Conservation (phyloP, 2,888 invertebrate species). For the Barypeithes pellucidus region DNA sequence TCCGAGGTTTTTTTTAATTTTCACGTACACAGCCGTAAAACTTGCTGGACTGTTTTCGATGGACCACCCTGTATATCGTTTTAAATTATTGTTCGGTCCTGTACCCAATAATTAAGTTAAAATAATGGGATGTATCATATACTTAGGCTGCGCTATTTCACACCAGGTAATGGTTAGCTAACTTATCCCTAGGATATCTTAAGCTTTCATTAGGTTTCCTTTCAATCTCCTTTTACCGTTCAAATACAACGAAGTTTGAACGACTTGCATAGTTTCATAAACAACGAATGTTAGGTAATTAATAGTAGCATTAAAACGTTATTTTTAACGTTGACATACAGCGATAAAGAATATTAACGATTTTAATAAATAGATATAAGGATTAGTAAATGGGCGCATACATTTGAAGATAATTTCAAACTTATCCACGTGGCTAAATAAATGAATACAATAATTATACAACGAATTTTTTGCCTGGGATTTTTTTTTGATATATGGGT, state of each 20-base stretch:
- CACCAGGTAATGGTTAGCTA: slow-evolving; percentile 58
- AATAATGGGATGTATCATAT: slow-evolving; percentile 52
- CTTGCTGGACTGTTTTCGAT: too few species aligned
- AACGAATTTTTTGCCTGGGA: not conserved
- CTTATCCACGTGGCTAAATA: not conserved
- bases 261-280: slow-evolving; percentile 70
- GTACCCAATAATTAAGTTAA: not conserved
- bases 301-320: slow-evolving; percentile 37
- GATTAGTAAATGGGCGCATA: not conserved
- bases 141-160: slow-evolving; percentile 51
- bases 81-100: slow-evolving; percentile 14
- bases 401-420: not conserved
- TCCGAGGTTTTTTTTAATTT: too few species aligned
- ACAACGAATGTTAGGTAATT: slow-evolving; percentile 71
- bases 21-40: too few species aligned
- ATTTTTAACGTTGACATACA: slow-evolving; percentile 52
- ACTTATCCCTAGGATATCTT: slow-evolving; percentile 28
- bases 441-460: not conserved
- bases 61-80: too few species aligned
- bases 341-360: slow-evolving; percentile 50
- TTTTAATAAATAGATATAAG: slow-evolving; percentile 21
- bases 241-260: slow-evolving; percentile 62
- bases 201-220: slow-evolving; percentile 60
- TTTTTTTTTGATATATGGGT: not conserved
- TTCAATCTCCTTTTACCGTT: slow-evolving; percentile 63